A percentile compares a stretch with the other conserved stretches of the same genome.
Conservation (phyloP, 2,797 vertebrate genomes). For the Melanotaenia boesemani region DNA sequence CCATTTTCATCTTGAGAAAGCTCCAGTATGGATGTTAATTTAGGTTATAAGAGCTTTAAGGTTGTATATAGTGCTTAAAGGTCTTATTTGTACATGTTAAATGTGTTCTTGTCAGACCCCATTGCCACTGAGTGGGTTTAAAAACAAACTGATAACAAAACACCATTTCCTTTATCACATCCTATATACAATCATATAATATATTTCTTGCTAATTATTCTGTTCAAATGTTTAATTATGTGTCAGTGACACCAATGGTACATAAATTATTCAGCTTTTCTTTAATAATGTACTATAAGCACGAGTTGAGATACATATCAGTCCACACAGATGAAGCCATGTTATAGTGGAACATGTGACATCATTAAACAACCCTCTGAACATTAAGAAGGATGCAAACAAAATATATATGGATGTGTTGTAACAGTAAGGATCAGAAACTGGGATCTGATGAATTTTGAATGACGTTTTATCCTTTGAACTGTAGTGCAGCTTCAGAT, state of each 20-base stretch:
- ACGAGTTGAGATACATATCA: conserved; percentile 60
- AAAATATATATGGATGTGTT: conserved; percentile 34
- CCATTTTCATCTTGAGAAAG: not conserved
- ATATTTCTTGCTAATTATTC: conserved; percentile 63
- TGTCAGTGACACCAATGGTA: conserved; percentile 55
- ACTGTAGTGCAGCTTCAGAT: conserved; percentile 37
- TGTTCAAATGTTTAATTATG: conserved; percentile 73
- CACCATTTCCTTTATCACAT: conserved; percentile 36
- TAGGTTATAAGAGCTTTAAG: not conserved
- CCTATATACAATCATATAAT: conserved; percentile 50
- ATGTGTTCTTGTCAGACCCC: conserved; percentile 24
- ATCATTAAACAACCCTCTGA: conserved; percentile 50
- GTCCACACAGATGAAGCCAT: conserved; percentile 44
- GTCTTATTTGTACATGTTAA: conserved; percentile 25
- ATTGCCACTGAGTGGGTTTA: conserved; percentile 18
- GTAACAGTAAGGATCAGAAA: conserved; percentile 48
- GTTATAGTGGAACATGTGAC: conserved; percentile 49
- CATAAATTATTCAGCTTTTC: conserved; percentile 78
- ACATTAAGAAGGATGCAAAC: conserved; percentile 51
- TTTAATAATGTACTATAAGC: conserved; percentile 75
- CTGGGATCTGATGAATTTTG: conserved; percentile 56
- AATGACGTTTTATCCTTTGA: conserved; percentile 54
- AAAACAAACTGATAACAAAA: conserved; percentile 51
- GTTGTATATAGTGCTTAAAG: not conserved
- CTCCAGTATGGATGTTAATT: conserved; percentile 13